Evolutionary conservation across 2,888 invertebrate species (phyloP).

Genomic region (Patella ulyssiponensis): DNA sequence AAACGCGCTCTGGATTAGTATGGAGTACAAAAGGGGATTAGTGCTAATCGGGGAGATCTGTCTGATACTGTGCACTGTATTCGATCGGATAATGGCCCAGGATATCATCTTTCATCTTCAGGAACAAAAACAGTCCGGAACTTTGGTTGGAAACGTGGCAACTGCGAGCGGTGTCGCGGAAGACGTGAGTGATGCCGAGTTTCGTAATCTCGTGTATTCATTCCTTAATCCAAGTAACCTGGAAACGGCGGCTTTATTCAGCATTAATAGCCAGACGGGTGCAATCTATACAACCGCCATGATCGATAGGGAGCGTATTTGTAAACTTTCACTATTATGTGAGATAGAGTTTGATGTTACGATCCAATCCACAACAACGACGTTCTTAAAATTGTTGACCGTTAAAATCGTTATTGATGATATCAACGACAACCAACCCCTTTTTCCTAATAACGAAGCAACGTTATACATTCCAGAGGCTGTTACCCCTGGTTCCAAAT

Average conservation of each 20-base stretch:
- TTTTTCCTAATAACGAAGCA: conserved; percentile 45
- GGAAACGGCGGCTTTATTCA: conserved; percentile 42
- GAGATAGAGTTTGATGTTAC: conserved; percentile 51
- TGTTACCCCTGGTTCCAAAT: conserved; percentile 19
- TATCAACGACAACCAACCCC: conserved; percentile 56
- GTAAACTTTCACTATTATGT: conserved; percentile 46
- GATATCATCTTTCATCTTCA: conserved; percentile 38
- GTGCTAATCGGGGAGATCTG: too few species aligned
- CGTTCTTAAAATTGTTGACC: conserved; percentile 49
- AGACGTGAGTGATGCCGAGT: conserved; percentile 28
- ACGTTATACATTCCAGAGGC: conserved; percentile 30
- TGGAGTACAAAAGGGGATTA: too few species aligned
- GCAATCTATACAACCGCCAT: conserved; percentile 47
- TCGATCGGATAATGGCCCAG: neutral
- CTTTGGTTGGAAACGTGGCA: conserved; percentile 48
- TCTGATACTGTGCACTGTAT: too few species aligned
- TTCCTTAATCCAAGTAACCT: conserved; percentile 40
- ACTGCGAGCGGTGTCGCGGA: conserved; percentile 34
- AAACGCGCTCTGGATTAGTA: too few species aligned
- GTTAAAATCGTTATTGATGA: conserved; percentile 52
- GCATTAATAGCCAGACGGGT: conserved; percentile 46
- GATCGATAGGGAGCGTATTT: conserved; percentile 57
- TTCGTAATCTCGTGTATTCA: conserved; percentile 33
- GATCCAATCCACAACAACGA: conserved; percentile 47
- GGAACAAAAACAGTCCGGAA: conserved; percentile 46